Evolutionary conservation across 2,888 invertebrate genomes (phyloP).

Genomic region (Norana najaformis): DNA sequence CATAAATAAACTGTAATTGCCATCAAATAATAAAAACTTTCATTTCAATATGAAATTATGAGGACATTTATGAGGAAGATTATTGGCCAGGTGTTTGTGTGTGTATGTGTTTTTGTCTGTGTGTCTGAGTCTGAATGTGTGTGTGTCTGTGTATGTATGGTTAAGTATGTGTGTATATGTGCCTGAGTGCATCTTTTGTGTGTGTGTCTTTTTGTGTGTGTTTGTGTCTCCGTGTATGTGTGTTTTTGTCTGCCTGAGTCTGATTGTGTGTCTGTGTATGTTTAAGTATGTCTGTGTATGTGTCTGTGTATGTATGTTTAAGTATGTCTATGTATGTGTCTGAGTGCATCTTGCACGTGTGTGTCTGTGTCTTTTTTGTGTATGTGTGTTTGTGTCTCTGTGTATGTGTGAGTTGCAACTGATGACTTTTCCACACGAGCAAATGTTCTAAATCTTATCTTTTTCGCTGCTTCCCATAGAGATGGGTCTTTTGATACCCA

Average conservation of each 20-base stretch:
- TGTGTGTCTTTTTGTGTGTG: neutral
- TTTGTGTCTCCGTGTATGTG: neutral
- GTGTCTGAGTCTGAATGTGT: neutral
- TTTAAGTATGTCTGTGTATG: neutral
- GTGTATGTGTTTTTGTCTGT: neutral
- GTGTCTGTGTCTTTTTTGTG: too few species aligned
- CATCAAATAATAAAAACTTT: neutral
- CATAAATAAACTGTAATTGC: too few species aligned
- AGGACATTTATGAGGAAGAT: too few species aligned
- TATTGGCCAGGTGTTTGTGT: too few species aligned
- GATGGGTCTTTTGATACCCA: neutral
- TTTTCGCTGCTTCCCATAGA: neutral
- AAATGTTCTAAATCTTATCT: neutral
- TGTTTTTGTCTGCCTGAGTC: neutral
- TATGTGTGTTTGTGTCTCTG: neutral
- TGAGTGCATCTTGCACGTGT: neutral
- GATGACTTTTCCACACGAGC: neutral
- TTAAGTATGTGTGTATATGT: too few species aligned
- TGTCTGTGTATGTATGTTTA: neutral
- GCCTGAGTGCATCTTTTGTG: neutral
- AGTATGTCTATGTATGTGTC: too few species aligned
- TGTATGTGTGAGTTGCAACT: neutral
- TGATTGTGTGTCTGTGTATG: neutral
- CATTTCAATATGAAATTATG: neutral
- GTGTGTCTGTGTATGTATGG: too few species aligned